Percentiles rank a stretch among this genome's conserved stretches.
Evolutionary conservation across 2,888 invertebrate species (phyloP).

Genomic region (Hypercompe scribonia): DNA sequence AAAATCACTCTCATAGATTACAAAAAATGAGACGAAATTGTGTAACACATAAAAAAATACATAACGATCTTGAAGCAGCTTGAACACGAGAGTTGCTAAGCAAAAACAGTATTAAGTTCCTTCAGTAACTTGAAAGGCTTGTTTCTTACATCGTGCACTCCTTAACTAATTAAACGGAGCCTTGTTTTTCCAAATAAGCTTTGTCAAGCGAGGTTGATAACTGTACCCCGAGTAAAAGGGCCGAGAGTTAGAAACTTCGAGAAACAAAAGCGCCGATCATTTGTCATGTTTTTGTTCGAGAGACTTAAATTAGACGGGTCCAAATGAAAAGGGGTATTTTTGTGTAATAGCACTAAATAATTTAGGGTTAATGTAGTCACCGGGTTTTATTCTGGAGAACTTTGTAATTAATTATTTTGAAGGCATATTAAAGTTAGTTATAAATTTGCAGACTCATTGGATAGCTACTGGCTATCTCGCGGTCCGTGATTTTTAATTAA

Average conservation of each 20-base stretch:
- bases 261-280: slow-evolving; percentile 50
- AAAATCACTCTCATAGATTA: not conserved
- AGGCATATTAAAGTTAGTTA: slow-evolving; percentile 47
- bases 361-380: slow-evolving; percentile 53
- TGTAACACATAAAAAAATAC: not conserved
- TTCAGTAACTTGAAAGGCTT: slow-evolving; percentile 37
- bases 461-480: slow-evolving; percentile 13
- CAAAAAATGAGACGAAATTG: not conserved
- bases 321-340: slow-evolving; percentile 53
- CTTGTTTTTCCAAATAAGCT: slow-evolving; percentile 53
- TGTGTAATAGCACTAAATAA: slow-evolving; percentile 54
- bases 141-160: slow-evolving; percentile 44
- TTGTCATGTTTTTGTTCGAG: slow-evolving; percentile 55
- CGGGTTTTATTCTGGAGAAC: slow-evolving; percentile 46
- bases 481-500: slow-evolving; percentile 3
- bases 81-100: slow-evolving; percentile 19
- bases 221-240: slow-evolving; percentile 41
- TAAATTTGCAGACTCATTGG: slow-evolving; percentile 46
- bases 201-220: slow-evolving; percentile 50
- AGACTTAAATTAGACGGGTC: slow-evolving; percentile 53
- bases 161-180: slow-evolving; percentile 51
- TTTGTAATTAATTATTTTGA: slow-evolving; percentile 54
- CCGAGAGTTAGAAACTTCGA: slow-evolving; percentile 48
- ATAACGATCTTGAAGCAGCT: slow-evolving; percentile 30
- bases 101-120: slow-evolving; percentile 30